Evolutionary conservation across 1,140 invertebrate species (phyloP).

Genomic region (Anastrepha obliqua): DNA sequence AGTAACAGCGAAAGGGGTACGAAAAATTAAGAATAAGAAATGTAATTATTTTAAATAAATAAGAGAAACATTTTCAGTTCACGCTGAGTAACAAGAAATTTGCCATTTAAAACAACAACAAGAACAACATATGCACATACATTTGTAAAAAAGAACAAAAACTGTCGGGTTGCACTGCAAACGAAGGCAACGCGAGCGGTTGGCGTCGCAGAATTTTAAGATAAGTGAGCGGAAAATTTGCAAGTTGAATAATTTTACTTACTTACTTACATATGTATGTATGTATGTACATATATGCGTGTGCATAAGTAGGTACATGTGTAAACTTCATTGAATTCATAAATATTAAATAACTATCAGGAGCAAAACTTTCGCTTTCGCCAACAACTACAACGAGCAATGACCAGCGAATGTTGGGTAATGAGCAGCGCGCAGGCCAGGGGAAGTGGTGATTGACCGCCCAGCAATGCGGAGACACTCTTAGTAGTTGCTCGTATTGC

Average conservation of each 20-base stretch:
- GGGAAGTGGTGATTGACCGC: neutral
- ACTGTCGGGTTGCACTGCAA: too few relatives aligned
- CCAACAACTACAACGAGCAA: neutral
- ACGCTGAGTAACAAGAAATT: too few relatives aligned
- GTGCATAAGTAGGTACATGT: neutral
- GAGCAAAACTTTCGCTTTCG: conserved; percentile 25
- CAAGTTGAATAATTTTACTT: neutral
- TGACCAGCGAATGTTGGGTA: neutral
- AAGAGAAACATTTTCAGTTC: too few relatives aligned
- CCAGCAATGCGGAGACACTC: neutral
- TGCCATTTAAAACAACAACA: neutral
- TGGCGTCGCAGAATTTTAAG: neutral
- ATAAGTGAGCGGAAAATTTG: neutral
- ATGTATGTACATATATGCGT: neutral
- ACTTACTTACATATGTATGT: neutral
- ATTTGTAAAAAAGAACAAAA: neutral
- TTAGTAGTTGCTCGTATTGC: neutral
- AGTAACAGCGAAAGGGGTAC: neutral
- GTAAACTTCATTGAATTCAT: neutral
- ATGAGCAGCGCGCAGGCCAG: neutral
- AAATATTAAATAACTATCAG: neutral
- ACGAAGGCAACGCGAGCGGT: neutral
- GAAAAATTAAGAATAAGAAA: neutral
- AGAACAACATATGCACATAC: neutral
- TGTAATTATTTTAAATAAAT: neutral